These are phyloP conservation scores for Hydraecia micacea DNA, from an alignment of 2,888 invertebrate species.

Conservation along the genomic window DNA sequence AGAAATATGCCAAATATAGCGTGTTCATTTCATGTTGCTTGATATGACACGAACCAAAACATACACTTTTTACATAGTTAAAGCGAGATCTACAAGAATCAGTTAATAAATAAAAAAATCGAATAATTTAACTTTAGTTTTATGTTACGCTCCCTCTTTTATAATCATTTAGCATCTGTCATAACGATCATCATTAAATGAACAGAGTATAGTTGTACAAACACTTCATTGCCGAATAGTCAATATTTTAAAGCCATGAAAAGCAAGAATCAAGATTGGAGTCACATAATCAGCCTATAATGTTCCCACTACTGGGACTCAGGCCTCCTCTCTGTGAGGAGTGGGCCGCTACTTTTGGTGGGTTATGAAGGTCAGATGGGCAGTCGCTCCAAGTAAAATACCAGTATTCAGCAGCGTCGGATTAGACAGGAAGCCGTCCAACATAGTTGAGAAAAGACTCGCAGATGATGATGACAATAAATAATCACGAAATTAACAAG, in stretches of 20 bases:
- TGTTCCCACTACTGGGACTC: background rate
- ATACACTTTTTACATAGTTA: background rate
- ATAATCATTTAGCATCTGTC: background rate
- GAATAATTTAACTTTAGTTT: background rate
- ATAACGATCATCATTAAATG: background rate
- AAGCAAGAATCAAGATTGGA: background rate
- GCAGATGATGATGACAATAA: background rate
- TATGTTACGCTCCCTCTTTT: background rate
- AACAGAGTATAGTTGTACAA: background rate
- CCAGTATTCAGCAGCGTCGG: slow-evolving; percentile 5
- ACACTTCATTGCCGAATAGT: background rate
- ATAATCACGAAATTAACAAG: slow-evolving; percentile 17
- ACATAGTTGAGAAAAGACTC: background rate
- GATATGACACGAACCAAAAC: background rate
- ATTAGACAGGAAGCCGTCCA: background rate
- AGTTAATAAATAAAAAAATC: background rate
- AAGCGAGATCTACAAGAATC: background rate
- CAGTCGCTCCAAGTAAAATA: slow-evolving; percentile 1
- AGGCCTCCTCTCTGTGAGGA: background rate
- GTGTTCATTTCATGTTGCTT: background rate
- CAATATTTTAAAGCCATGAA: background rate
- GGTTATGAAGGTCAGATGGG: background rate
- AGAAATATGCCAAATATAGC: background rate
- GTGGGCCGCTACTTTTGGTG: background rate
- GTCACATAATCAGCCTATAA: background rate